These are phyloP conservation scores for Isurus oxyrinchus DNA, from an alignment of 2,113 vertebrate species.

Conservation along the genomic window DNA sequence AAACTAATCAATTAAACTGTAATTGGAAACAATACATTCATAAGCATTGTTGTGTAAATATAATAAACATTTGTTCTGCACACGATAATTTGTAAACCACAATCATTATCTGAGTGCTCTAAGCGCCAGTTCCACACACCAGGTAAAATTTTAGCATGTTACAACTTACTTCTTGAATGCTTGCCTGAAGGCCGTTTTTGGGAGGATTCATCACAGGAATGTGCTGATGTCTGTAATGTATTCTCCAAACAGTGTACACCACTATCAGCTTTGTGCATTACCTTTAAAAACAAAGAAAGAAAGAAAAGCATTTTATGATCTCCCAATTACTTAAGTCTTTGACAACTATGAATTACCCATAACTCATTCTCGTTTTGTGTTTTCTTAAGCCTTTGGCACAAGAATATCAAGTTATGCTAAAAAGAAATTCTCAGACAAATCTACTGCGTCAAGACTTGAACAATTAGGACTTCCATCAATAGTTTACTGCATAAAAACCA, in stretches of 20 bases:
- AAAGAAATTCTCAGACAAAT: background rate
- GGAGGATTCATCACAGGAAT: constrained; percentile 65
- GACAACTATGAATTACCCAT: background rate
- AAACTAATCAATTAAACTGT: background rate
- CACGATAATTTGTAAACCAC: background rate
- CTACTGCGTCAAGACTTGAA: background rate
- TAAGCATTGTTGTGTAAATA: background rate
- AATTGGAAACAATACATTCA: background rate
- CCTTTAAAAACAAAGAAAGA: constrained; percentile 1
- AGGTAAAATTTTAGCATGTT: background rate
- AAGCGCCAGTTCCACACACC: background rate
- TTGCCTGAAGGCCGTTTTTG: constrained; percentile 66
- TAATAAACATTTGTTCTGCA: background rate
- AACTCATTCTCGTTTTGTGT: background rate
- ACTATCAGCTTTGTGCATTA: constrained; percentile 7
- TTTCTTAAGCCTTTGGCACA: background rate
- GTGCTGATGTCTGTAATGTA: constrained; percentile 61
- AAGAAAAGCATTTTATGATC: background rate
- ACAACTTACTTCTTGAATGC: constrained; percentile 66
- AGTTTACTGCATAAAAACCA: background rate
- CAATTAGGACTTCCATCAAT: background rate
- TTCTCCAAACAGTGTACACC: constrained; percentile 59
- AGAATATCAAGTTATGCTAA: background rate
- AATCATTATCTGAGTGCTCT: background rate
- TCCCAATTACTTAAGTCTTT: background rate